Evolutionary conservation across 1,140 invertebrate genomes (phyloP).

Genomic region (Psix sp.): DNA sequence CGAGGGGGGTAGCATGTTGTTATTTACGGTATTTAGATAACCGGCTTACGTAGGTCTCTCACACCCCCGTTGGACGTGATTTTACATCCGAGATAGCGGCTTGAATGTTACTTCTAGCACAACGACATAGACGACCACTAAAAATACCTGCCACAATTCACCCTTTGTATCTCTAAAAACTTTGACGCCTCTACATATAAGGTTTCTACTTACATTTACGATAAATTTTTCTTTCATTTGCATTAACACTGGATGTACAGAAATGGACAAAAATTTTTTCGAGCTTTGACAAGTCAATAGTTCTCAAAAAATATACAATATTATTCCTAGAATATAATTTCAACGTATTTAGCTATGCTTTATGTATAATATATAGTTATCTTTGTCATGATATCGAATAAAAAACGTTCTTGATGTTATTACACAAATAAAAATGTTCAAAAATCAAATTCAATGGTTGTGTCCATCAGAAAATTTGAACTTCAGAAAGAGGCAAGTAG

Average conservation of each 20-base stretch:
- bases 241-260: too few relatives aligned
- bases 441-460: too few relatives aligned
- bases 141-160: conserved; percentile 59
- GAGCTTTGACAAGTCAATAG: too few relatives aligned
- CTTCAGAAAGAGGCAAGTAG: conserved; percentile 60
- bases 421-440: too few relatives aligned
- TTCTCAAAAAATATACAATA: too few relatives aligned
- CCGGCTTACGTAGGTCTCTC: conserved; percentile 72
- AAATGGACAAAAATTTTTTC: too few relatives aligned
- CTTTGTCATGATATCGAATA: too few relatives aligned
- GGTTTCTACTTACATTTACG: background rate
- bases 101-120: conserved; percentile 53
- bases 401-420: too few relatives aligned
- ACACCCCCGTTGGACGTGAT: conserved; percentile 70
- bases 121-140: conserved; percentile 53
- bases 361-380: too few relatives aligned
- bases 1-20: conserved; percentile 67
- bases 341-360: too few relatives aligned
- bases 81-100: conserved; percentile 68
- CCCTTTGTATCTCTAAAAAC: conserved; percentile 37
- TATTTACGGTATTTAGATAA: conserved; percentile 77
- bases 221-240: background rate
- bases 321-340: too few relatives aligned
- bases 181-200: conserved; percentile 20
- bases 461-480: conserved; percentile 53